Base-by-base conservation (phyloP, 2,113 vertebrate species). In the Chloebia gouldiae region DNA sequence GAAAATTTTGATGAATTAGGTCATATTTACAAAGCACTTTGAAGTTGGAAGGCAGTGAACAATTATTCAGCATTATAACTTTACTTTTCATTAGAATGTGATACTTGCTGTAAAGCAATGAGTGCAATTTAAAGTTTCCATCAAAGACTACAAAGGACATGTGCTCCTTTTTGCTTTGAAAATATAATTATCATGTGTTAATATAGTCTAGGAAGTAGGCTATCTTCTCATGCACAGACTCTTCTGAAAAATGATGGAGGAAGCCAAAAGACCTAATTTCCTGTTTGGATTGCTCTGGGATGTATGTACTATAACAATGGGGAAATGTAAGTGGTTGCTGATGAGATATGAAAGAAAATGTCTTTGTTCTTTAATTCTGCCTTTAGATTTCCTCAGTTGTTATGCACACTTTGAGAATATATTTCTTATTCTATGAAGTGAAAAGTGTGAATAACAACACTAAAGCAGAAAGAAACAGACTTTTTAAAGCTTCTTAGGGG, bases 121-220 rank as follows among this genome's bases (percentile, higher is more conserved):
- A 95, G 33, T 77, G 78, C 91, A 91, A 93, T 97, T 91, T 88
- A 93, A 91, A 96, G 93, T 93, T 93, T 47, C 59, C 87, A 94
- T 96, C 92, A 95, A 95, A 94, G 94, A 73, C 90, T 95, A 70
- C 90, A 94, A 94, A 97, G 90, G 71, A 68, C 81, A 92, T 92
- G 85, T 88, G 56, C 75, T 96, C 54, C 68, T 93, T 96, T 96
- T 86, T 88, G 45, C 85, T 95, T 88, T 90, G 90, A 90, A 97
- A 97, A 94, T 93, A 81, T 95, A 95, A 97, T 97, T 97, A 95
- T 95, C 87, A 91, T 96, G 94, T 95, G 92, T 77, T 97, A 95
- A 95, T 94, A 42, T 82, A 88, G 94, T 88, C 71, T 93, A 61
- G 66, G 95, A 94, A 95, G 75, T 80, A 95, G 93, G 81, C 82